phyloP scores from a whole-genome alignment of 2,888 invertebrate species.

The Pyralis farinalis region DNA sequence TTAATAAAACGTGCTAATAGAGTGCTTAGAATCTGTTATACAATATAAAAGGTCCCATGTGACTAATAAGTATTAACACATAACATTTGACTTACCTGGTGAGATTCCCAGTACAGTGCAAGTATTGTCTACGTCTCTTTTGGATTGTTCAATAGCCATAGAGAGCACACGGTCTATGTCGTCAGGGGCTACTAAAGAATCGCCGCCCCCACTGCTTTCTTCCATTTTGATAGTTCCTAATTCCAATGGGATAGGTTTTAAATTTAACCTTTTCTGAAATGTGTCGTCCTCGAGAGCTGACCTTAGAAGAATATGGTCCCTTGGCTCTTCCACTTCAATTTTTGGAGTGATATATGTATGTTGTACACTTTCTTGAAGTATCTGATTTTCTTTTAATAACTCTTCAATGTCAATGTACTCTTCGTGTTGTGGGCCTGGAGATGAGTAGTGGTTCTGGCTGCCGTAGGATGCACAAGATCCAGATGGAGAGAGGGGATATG shows the following conservation, averaged over 20 bases:
- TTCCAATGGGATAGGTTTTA: conserved; percentile 88
- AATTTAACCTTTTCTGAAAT: conserved; percentile 91
- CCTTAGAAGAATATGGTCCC: conserved; percentile 88
- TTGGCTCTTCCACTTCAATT: conserved; percentile 77
- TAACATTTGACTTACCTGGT: conserved; percentile 86
- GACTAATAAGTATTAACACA: conserved; percentile 24
- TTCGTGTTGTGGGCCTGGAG: conserved; percentile 81
- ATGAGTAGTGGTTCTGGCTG: conserved; percentile 78
- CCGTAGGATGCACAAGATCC: conserved; percentile 79
- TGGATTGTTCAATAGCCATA: conserved; percentile 92
- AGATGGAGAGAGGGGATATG: conserved; percentile 80
- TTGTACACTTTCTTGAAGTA: conserved; percentile 69
- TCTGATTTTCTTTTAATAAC: conserved; percentile 79
- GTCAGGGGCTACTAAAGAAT: conserved; percentile 84
- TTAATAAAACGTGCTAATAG: background rate
- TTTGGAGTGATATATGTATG: conserved; percentile 74
- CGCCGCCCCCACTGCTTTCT: conserved; percentile 81
- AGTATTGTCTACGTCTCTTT: conserved; percentile 91
- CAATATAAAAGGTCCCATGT: conserved; percentile 15
- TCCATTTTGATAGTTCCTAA: conserved; percentile 85
- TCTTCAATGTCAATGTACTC: conserved; percentile 83
- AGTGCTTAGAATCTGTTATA: background rate
- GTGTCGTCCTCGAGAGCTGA: conserved; percentile 92
- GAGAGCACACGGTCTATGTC: conserved; percentile 91
- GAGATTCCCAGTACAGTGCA: conserved; percentile 93